A percentile compares a stretch with the other conserved stretches of the same genome.
Evolutionary conservation across 2,113 vertebrate genomes (phyloP).

Genomic region (Tyto alba): DNA sequence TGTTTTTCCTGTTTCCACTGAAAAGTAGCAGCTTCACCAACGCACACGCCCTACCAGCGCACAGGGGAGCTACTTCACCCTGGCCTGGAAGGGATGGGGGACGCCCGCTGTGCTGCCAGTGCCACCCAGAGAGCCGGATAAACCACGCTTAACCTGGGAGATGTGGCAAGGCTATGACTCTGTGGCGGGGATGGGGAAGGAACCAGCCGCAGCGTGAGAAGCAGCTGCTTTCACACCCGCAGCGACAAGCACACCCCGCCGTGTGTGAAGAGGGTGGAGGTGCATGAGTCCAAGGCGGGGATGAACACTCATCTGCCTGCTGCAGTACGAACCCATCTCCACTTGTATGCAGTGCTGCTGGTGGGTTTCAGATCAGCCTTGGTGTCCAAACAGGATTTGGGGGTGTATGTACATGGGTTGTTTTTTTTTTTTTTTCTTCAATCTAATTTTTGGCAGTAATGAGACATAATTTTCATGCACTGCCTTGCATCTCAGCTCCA

Average conservation of each 20-base stretch:
- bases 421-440: background rate
- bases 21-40: background rate
- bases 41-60: background rate
- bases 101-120: accelerated
- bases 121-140: accelerated
- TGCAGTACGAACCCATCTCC: background rate
- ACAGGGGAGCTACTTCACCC: background rate
- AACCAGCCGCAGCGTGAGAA: background rate
- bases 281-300: background rate
- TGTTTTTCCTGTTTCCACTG: background rate
- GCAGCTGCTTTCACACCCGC: background rate
- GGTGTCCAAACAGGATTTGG: background rate
- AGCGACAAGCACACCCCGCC: background rate
- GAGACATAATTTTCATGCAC: background rate
- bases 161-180: background rate
- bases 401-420: accelerated
- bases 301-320: background rate
- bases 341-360: background rate
- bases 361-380: background rate
- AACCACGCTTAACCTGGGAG: background rate
- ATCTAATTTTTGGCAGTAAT: background rate
- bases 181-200: background rate
- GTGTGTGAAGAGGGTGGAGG: background rate
- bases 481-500: background rate
- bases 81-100: background rate